Percentiles rank a stretch among this genome's conserved stretches.
Evolutionary conservation across 2,797 vertebrate species (phyloP).

Genomic region (Chaetodon trifasciatus): DNA sequence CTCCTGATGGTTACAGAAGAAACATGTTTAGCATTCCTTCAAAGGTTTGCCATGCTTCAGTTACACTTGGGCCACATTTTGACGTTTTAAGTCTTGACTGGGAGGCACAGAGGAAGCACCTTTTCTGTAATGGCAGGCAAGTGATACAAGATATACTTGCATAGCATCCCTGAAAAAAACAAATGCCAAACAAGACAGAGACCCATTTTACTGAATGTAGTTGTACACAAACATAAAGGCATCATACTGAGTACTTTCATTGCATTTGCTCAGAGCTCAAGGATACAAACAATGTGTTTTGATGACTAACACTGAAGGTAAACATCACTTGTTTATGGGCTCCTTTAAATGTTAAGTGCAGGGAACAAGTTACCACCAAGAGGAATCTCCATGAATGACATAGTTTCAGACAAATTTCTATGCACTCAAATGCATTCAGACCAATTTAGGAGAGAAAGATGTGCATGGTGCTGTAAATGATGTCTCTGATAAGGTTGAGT

Average conservation of each 20-base stretch:
- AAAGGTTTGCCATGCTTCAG: background rate
- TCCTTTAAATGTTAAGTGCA: background rate
- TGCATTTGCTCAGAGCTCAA: no score
- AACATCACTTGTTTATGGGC: no score
- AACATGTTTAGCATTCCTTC: background rate
- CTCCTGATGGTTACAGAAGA: background rate
- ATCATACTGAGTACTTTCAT: no score
- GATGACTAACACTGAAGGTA: background rate
- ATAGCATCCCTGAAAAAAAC: background rate
- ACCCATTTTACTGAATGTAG: background rate
- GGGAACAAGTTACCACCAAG: background rate
- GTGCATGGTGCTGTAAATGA: background rate
- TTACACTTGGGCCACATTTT: background rate
- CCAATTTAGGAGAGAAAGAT: no score
- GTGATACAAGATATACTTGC: background rate
- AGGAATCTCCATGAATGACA: background rate
- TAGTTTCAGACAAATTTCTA: background rate
- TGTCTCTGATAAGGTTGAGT: background rate
- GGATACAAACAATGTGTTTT: background rate
- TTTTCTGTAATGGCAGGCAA: background rate
- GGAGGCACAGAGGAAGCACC: background rate
- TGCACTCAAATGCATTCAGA: background rate
- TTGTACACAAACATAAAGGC: no score
- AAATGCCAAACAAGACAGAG: background rate
- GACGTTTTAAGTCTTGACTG: constrained; percentile 4